Conservation (phyloP, 92 coral and sea anemone species). For the Parazoanthus swiftii region DNA sequence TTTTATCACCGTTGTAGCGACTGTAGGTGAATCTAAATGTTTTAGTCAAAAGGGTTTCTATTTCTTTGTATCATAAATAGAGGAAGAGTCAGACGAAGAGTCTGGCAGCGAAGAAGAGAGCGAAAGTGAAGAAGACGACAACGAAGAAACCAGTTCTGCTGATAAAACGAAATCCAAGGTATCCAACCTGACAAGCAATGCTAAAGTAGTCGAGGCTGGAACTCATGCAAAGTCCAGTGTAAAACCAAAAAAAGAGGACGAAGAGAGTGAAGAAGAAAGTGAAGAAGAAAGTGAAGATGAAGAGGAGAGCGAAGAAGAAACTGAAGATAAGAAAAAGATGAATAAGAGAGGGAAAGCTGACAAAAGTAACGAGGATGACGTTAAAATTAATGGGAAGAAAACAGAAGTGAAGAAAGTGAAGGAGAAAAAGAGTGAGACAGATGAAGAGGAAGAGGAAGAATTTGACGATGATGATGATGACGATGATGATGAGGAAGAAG, state of each 20-base stretch:
- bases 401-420: constrained; percentile 30
- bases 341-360: background rate
- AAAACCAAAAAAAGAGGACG: constrained; percentile 31
- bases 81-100: constrained; percentile 41
- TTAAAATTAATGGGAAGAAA: constrained; percentile 44
- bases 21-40: no score
- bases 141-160: constrained; percentile 7
- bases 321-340: constrained; percentile 25
- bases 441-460: constrained; percentile 14
- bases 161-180: constrained; percentile 1
- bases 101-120: constrained; percentile 20
- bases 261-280: constrained; percentile 50
- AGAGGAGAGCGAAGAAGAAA: constrained; percentile 48
- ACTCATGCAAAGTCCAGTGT: background rate
- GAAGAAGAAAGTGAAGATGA: constrained; percentile 50
- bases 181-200: constrained; percentile 17
- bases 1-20: background rate
- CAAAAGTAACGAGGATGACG: constrained; percentile 14
- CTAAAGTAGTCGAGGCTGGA: background rate
- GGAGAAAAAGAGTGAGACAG: constrained; percentile 11
- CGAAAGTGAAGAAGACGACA: constrained; percentile 8
- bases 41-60: background rate
- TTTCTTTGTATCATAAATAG: background rate
- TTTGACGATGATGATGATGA: constrained; percentile 13
- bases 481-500: constrained; percentile 18